phyloP scores from a whole-genome alignment of 2,888 invertebrate species.

The Scelioninae gen. 1 region DNA sequence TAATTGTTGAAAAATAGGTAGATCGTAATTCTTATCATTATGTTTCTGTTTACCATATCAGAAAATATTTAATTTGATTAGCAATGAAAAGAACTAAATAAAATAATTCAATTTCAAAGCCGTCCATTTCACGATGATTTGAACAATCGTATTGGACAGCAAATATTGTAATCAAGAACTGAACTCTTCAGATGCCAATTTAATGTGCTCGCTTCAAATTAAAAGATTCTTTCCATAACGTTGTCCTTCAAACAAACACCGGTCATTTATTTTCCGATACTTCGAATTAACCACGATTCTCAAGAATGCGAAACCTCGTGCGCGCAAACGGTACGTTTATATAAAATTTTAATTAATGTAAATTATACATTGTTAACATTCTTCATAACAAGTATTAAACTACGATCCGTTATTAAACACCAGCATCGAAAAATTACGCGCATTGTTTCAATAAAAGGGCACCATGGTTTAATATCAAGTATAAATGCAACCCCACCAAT shows the following conservation, averaged over 20 bases:
- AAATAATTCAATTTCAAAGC: constrained; percentile 2
- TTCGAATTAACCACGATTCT: constrained; percentile 21
- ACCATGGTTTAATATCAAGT: constrained; percentile 16
- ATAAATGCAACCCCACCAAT: constrained; percentile 40
- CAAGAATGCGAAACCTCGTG: constrained; percentile 18
- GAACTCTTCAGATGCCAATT: background rate
- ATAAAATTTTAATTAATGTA: constrained; percentile 38
- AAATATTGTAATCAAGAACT: constrained; percentile 4
- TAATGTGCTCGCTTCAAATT: constrained; percentile 21
- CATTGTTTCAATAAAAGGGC: constrained; percentile 25
- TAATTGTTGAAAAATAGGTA: too few relatives aligned
- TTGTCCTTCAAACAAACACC: constrained; percentile 17
- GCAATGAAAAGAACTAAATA: constrained; percentile 8
- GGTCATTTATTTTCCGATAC: constrained; percentile 27
- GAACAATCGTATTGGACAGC: constrained; percentile 8
- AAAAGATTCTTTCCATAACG: constrained; percentile 20
- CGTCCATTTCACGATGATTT: too few relatives aligned
- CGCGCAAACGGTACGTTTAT: constrained; percentile 6
- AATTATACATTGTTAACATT: constrained; percentile 44
- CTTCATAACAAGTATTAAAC: constrained; percentile 28
- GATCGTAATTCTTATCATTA: too few relatives aligned
- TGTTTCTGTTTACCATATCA: too few relatives aligned
- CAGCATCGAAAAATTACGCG: constrained; percentile 9
- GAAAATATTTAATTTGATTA: constrained; percentile 5
- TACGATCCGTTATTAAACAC: constrained; percentile 3